These are phyloP conservation scores for Chloromyia formosa DNA, from an alignment of 2,888 invertebrate species.

Conservation along the genomic window DNA sequence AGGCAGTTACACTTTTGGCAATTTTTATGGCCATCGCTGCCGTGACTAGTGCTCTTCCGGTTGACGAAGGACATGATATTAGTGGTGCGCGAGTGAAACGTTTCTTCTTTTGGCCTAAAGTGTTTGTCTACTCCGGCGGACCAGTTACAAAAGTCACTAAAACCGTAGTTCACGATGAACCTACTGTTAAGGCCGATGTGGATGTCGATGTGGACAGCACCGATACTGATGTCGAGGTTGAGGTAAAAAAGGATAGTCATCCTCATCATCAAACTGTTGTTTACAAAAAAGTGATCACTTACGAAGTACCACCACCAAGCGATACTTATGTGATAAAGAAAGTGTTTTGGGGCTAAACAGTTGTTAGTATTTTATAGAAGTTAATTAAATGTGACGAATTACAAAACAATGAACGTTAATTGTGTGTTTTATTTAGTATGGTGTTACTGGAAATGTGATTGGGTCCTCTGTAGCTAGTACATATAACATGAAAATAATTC, in stretches of 20 bases:
- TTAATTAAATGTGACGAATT: no score
- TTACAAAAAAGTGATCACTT: neutral
- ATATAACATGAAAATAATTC: no score
- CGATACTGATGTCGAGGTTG: neutral
- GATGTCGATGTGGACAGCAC: neutral
- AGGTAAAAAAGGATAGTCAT: neutral
- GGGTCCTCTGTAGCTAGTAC: no score
- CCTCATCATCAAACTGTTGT: neutral
- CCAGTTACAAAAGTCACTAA: neutral
- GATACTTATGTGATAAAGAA: no score
- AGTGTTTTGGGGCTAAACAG: no score
- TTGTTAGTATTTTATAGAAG: no score
- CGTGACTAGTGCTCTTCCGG: neutral
- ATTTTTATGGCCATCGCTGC: no score
- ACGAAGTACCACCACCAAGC: no score
- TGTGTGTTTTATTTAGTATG: no score
- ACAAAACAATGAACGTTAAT: no score
- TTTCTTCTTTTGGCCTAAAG: neutral
- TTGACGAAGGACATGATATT: neutral
- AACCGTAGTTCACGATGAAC: neutral
- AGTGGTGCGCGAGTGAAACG: neutral
- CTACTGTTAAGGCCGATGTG: neutral
- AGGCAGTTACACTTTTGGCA: no score
- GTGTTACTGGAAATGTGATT: no score
- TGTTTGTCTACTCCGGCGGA: neutral